Base-by-base conservation (phyloP, 2,113 vertebrate genomes). In the Pao palembangensis region DNA sequence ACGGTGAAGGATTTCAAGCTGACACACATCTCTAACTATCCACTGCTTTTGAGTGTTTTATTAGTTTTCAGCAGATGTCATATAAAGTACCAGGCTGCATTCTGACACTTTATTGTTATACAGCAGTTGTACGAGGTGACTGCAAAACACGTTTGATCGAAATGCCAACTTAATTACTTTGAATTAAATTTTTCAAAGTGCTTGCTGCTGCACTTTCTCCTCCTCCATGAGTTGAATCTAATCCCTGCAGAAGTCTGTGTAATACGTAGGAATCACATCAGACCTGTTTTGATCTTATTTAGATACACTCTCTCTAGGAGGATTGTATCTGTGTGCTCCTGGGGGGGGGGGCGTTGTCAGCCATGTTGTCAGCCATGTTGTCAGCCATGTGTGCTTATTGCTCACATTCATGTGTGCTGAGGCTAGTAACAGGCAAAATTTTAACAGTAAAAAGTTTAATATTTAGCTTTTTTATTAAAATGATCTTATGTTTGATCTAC, bases 301-400 rank as follows among this genome's bases (percentile, higher is more conserved):
- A 62, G 43, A 31, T 38, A 69, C 51, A 58, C 18, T 44, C 54
- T 56, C 18, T 44, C 54, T 56, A 3, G 11, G 8, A 38, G 34
- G 8, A 12, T 38, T 38, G 25, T 6, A 28, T 28, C 5, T 28
- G 77, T 81, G 63, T 51, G 44, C 80, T 82, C 78, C 8, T 16
- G 42, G 12, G 16, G 57, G 23, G 20, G 82, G 80, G 76, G 65
- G 71, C 80, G 67, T 76, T 80, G 84, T 81, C 56, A 69, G n/a
- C n/a, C n/a, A n/a, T n/a, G n/a, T 70, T 73, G 64, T 56, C 60
- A 83, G 64, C 16, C 41, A 55, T 67, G 69, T 69, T 67, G 67
- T 70, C 76, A 72, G 64, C 61, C 48, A 46, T 66, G 71, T 64
- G 53, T 42, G 58, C 51, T 74, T 64, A 56, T 54, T 51, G 28